Evolutionary conservation across 2,888 invertebrate genomes (phyloP).

Genomic region (Dromius quadrimaculatus): DNA sequence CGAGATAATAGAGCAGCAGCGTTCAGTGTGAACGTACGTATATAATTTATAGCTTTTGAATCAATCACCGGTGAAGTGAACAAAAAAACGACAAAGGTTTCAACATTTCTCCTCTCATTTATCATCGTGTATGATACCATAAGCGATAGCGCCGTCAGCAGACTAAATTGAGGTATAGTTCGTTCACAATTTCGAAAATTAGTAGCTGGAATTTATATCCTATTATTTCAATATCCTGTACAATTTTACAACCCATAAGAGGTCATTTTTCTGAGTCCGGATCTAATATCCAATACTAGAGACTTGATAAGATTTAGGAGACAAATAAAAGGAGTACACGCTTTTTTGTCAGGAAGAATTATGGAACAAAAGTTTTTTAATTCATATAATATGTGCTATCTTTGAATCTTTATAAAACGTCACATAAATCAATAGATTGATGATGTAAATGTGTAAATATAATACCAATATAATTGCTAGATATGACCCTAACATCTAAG

Average conservation of each 20-base stretch:
- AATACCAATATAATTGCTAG: too few relatives aligned
- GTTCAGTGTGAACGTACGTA: conserved; percentile 16
- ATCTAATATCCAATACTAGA: background rate
- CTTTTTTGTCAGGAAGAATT: too few relatives aligned
- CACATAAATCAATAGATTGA: too few relatives aligned
- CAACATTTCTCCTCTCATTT: conserved; percentile 23
- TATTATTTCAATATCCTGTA: background rate
- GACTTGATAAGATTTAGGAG: too few relatives aligned
- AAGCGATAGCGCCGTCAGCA: background rate
- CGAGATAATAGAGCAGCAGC: conserved; percentile 1
- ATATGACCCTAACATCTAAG: too few relatives aligned
- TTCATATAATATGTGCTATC: too few relatives aligned
- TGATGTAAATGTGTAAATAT: too few relatives aligned
- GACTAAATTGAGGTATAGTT: background rate
- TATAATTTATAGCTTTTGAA: conserved; percentile 28
- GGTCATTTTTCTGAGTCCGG: background rate
- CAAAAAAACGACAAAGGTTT: conserved; percentile 10
- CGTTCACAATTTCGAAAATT: conserved; percentile 2
- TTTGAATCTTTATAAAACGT: too few relatives aligned
- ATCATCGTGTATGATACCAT: conserved; percentile 6
- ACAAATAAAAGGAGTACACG: too few relatives aligned
- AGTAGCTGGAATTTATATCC: too few relatives aligned
- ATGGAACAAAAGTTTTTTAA: too few relatives aligned
- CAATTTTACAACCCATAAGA: background rate
- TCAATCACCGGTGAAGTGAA: conserved; percentile 8